Evolutionary conservation across 1,140 invertebrate species (phyloP).

Genomic region (Polypedilum pembai): DNA sequence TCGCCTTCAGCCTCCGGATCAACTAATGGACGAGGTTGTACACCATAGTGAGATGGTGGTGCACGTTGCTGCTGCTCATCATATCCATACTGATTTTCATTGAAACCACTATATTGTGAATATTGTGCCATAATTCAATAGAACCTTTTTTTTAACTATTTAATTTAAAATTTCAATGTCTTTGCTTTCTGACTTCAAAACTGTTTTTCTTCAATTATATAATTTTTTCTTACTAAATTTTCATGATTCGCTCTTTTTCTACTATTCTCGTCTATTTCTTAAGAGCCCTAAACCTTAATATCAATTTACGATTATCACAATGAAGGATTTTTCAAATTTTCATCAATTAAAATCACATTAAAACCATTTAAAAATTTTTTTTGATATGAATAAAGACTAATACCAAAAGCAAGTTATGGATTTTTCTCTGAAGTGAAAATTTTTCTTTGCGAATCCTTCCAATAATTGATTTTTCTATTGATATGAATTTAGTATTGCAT

Average conservation of each 20-base stretch:
- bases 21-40: conserved; percentile 52
- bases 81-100: background rate
- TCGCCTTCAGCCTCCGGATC: conserved; percentile 66
- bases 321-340: background rate
- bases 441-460: background rate
- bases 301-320: background rate
- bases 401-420: background rate
- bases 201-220: background rate
- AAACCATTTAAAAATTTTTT: conserved; percentile 2
- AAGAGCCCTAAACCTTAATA: background rate
- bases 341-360: background rate
- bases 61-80: conserved; percentile 35
- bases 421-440: too few species aligned
- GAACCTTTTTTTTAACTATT: background rate
- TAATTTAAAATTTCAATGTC: background rate
- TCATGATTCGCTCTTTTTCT: background rate
- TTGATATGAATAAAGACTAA: background rate
- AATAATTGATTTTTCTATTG: conserved; percentile 14
- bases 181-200: background rate
- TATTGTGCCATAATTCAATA: conserved; percentile 4
- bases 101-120: background rate
- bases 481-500: background rate
- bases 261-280: background rate
- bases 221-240: background rate
- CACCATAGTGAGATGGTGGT: conserved; percentile 36